A percentile compares a stretch with the other conserved stretches of the same genome.
Conservation (phyloP, 1,140 invertebrate genomes). For the Sweltsa coloradensis region DNA sequence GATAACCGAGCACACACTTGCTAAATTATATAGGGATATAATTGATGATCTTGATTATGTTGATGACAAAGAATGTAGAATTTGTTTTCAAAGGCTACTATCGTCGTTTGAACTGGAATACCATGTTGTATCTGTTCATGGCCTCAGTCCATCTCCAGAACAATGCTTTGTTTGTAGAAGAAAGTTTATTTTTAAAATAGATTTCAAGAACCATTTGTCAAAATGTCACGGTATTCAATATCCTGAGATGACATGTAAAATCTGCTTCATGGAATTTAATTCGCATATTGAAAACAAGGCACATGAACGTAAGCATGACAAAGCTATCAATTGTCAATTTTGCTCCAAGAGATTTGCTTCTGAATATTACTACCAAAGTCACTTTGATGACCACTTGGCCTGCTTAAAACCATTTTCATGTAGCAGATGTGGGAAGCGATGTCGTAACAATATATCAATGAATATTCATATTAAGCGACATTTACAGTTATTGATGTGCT, state of each 20-base stretch:
- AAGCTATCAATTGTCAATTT: conserved; percentile 2
- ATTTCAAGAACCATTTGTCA: conserved; percentile 3
- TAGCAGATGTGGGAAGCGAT: conserved; percentile 6
- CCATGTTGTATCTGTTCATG: not conserved
- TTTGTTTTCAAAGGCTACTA: not conserved
- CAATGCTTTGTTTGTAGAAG: conserved; percentile 11
- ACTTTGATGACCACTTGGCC: conserved; percentile 6
- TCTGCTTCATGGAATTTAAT: conserved; percentile 12
- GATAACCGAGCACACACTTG: not conserved
- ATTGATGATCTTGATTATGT: not conserved
- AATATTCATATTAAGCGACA: conserved; percentile 2
- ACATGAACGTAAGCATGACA: conserved; percentile 10
- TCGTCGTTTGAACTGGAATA: not conserved
- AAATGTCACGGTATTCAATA: conserved; percentile 6
- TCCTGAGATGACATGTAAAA: conserved; percentile 8
- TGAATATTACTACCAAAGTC: conserved; percentile 2
- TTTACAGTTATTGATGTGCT: not conserved
- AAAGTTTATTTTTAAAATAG: conserved; percentile 1
- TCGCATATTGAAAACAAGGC: conserved; percentile 8
- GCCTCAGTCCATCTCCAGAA: not conserved
- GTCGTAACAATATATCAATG: conserved; percentile 1
- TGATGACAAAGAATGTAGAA: conserved; percentile 1
- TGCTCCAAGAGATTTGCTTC: conserved; percentile 6
- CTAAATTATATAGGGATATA: not conserved
- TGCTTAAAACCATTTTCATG: conserved; percentile 8